phyloP scores from a whole-genome alignment of 2,888 invertebrate species.

The Plutella xylostella region DNA sequence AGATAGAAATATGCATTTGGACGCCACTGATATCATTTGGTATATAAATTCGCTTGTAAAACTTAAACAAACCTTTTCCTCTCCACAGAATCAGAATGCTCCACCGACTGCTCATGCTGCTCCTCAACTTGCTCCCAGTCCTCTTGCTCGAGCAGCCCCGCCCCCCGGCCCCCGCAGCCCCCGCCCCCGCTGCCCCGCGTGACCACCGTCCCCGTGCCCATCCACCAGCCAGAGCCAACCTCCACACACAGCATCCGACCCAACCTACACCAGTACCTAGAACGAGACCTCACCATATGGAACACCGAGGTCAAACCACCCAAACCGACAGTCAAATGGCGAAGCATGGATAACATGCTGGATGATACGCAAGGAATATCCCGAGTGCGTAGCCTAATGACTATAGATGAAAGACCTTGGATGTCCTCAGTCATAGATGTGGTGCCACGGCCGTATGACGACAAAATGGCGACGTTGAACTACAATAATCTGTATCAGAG shows the following conservation, averaged over 20 bases:
- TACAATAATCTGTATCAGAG: constrained; percentile 43
- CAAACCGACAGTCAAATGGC: constrained; percentile 37
- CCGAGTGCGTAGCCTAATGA: constrained; percentile 22
- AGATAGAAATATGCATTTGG: too few species aligned
- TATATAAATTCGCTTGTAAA: too few species aligned
- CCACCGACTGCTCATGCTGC: constrained; percentile 76
- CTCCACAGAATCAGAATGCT: constrained; percentile 75
- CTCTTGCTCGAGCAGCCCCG: constrained; percentile 26
- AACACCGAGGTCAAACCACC: constrained; percentile 34
- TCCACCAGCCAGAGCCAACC: constrained; percentile 33
- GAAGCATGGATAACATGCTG: constrained; percentile 34
- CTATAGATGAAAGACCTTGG: constrained; percentile 24
- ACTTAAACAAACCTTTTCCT: background rate
- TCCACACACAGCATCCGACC: constrained; percentile 50
- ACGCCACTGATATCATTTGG: too few species aligned
- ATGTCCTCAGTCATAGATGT: constrained; percentile 22
- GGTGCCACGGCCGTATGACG: constrained; percentile 31
- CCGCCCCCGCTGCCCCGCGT: constrained; percentile 27
- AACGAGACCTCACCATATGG: constrained; percentile 57
- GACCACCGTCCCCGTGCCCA: constrained; percentile 28
- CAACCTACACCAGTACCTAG: constrained; percentile 53
- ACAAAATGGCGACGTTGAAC: constrained; percentile 27
- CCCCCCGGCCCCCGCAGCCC: constrained; percentile 35
- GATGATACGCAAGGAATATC: constrained; percentile 10
- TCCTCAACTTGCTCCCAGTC: constrained; percentile 41